Conservation (phyloP, 2,888 invertebrate genomes). For the Cyrtodaria siliqua region DNA sequence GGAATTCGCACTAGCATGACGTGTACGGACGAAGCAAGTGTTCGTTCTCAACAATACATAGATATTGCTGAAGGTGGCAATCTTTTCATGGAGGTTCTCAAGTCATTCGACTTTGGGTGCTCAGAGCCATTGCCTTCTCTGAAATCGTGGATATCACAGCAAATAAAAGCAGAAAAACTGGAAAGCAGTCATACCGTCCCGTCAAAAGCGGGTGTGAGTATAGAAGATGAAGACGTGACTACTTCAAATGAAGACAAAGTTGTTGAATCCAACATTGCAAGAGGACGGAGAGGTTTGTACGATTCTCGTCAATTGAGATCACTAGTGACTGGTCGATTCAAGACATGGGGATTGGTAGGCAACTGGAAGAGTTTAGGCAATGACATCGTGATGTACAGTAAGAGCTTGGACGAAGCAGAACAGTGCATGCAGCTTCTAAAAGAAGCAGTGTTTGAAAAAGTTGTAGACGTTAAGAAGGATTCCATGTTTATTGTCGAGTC, state of each 20-base stretch:
- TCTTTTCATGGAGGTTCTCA: too few relatives aligned
- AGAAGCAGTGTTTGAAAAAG: conserved; percentile 19
- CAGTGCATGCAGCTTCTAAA: conserved; percentile 29
- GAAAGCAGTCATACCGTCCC: neutral
- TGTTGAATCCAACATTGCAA: conserved; percentile 4
- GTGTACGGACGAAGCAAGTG: too few relatives aligned
- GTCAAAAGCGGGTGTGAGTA: neutral
- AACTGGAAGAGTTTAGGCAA: conserved; percentile 13
- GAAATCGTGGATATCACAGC: too few relatives aligned
- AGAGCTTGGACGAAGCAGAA: conserved; percentile 19
- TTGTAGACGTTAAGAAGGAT: conserved; percentile 16
- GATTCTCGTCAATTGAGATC: neutral
- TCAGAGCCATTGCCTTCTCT: too few relatives aligned
- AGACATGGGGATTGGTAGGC: conserved; percentile 18
- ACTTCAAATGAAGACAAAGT: neutral
- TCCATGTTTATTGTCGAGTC: conserved; percentile 40
- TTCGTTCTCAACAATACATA: too few relatives aligned
- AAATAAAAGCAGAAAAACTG: too few relatives aligned
- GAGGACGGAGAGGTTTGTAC: neutral
- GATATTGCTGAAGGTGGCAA: too few relatives aligned
- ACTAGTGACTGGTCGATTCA: conserved; percentile 24
- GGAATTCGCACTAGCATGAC: too few relatives aligned
- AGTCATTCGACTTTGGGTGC: neutral
- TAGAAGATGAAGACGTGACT: neutral
- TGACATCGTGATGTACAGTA: conserved; percentile 14